phyloP scores from a whole-genome alignment of 2,888 invertebrate species.

The Eledona agricola region DNA sequence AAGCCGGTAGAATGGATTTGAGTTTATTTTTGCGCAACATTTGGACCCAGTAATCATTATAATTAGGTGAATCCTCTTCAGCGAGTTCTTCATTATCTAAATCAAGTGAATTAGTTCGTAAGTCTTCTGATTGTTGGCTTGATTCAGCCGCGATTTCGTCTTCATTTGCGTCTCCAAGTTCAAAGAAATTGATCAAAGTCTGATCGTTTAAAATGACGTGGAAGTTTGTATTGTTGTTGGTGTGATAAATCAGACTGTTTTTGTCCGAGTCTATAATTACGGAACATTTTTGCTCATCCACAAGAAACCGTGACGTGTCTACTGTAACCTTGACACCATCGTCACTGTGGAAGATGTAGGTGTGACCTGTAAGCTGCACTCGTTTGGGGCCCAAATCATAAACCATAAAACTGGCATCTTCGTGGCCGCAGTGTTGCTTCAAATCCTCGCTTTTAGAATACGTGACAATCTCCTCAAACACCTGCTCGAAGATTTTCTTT shows the following conservation, averaged over 20 bases:
- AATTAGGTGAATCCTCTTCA: slow-evolving; percentile 3
- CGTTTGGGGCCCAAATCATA: slow-evolving; percentile 47
- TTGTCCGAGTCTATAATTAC: slow-evolving; percentile 41
- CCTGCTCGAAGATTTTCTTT: slow-evolving; percentile 40
- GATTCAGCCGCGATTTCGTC: background rate
- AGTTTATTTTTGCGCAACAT: slow-evolving; percentile 13
- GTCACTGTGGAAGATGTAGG: slow-evolving; percentile 49
- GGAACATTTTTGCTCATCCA: slow-evolving; percentile 45
- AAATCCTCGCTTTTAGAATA: slow-evolving; percentile 41
- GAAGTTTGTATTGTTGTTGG: slow-evolving; percentile 36
- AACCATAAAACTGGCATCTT: slow-evolving; percentile 37
- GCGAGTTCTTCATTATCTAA: slow-evolving; percentile 4
- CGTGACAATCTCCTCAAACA: slow-evolving; percentile 40
- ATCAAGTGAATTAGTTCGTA: background rate
- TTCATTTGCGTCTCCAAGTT: slow-evolving; percentile 10
- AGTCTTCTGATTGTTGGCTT: slow-evolving; percentile 14
- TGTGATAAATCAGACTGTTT: slow-evolving; percentile 44
- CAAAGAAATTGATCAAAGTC: slow-evolving; percentile 44
- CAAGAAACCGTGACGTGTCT: slow-evolving; percentile 46
- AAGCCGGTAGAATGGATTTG: background rate
- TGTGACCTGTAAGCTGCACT: slow-evolving; percentile 44
- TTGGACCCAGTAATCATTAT: slow-evolving; percentile 15
- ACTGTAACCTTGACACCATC: slow-evolving; percentile 49
- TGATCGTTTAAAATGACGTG: slow-evolving; percentile 44
- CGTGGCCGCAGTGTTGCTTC: slow-evolving; percentile 10